Evolutionary conservation across 1,140 invertebrate species (phyloP), one percentile per base, ranked within the genome.

Genomic region (Hyphantria cunea): DNA sequence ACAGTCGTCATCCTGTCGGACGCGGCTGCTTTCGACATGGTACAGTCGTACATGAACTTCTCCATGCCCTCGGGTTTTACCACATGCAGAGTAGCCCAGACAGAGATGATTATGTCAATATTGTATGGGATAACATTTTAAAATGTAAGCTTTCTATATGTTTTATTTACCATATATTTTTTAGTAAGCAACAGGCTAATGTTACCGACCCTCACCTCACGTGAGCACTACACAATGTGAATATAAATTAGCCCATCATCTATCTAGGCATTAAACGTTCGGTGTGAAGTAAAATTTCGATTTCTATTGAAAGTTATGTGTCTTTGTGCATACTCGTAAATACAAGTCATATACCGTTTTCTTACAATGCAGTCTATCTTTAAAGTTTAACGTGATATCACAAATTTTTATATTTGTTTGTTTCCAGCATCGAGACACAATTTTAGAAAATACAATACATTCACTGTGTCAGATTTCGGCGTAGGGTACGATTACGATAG

Each of bases 61-160:
- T 95, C 31, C 95, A 95, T 69, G 92, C 94, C 0, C 80, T 95
- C 10, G 95, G 95, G 0, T 95, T 95, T 72, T 93, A 92, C 72
- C 94, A 96, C 72, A 95, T 96, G 86, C 95, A 96, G 78, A 93
- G 93, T 71, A 91, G 94, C 5, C 83, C 92, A 0, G 93, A 96
- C 78, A 89, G 95, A 52, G 95, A 96, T 73, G 89, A 94, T 0
- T 96, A 92, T 72, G 93, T 96, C 0, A 81, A 84, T 7, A 93
- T 96, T 44, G 70, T 93, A 0, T 94, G 93, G 86, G 91, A 93
- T n/a, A 96, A 96, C 68, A 95, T 96, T 33, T 78, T 92, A 14
- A 71, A 89, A 80, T 78, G 89, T 91, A 65, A 76, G 74, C 76
- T 54, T 31, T 48, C n/a, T 5, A 25, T 11, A 58, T 14, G 6